Percentiles rank a stretch among this genome's conserved stretches.
These are phyloP conservation scores for Selene dorsalis DNA, from an alignment of 2,797 vertebrate species.

Conservation along the genomic window DNA sequence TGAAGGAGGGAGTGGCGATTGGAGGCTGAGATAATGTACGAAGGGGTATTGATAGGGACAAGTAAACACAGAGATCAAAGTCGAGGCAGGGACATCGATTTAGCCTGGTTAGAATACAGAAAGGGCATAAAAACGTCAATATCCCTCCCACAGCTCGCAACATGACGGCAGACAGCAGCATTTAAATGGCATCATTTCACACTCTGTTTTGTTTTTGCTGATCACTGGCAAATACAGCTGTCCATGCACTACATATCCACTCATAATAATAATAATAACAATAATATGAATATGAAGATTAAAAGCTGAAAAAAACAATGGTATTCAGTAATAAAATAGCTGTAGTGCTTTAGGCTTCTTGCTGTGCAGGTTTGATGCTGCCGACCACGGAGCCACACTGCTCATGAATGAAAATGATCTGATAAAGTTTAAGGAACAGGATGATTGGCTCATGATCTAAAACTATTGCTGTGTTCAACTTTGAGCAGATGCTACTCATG, in stretches of 20 bases:
- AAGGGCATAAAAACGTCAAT: slow-evolving; percentile 25
- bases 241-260: neutral
- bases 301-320: neutral
- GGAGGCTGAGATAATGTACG: slow-evolving; percentile 41
- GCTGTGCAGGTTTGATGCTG: neutral
- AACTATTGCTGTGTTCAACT: too few species aligned
- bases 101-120: slow-evolving; percentile 8
- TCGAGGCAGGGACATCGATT: slow-evolving; percentile 46
- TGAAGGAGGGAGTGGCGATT: slow-evolving; percentile 4
- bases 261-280: neutral
- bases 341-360: neutral
- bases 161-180: neutral
- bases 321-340: neutral
- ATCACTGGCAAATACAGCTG: neutral
- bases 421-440: too few species aligned
- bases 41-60: slow-evolving; percentile 53
- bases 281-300: too few species aligned
- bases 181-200: neutral
- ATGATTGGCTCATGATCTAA: neutral
- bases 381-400: too few species aligned
- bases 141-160: neutral
- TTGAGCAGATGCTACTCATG: neutral
- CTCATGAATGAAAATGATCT: too few species aligned
- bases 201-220: neutral
- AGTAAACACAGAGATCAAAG: slow-evolving; percentile 56